Evolutionary conservation across 2,797 vertebrate genomes (phyloP).

Genomic region (Acanthopagrus latus): DNA sequence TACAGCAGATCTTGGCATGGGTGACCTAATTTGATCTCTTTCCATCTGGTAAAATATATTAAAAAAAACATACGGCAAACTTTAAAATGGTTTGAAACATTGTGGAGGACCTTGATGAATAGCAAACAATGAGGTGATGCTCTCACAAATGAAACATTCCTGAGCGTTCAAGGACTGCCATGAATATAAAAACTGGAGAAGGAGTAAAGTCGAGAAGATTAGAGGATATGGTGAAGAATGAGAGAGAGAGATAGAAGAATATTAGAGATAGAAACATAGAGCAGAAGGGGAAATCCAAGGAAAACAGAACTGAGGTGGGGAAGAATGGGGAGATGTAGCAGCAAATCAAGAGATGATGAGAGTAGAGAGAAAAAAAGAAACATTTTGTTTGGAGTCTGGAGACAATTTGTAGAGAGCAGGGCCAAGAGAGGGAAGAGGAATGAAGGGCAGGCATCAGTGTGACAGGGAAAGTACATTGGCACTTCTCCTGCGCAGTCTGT

Average conservation of each 20-base stretch:
- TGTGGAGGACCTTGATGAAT: neutral
- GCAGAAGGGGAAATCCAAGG: neutral
- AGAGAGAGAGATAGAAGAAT: neutral
- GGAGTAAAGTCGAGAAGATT: neutral
- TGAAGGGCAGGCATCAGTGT: conserved; percentile 1
- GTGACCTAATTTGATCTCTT: conserved; percentile 30
- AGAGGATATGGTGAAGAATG: neutral
- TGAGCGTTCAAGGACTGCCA: neutral
- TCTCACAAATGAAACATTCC: conserved; percentile 16
- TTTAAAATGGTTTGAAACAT: conserved; percentile 15
- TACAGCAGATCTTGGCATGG: conserved; percentile 1
- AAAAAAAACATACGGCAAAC: neutral
- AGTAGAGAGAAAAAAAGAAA: conserved; percentile 24
- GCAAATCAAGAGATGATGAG: conserved; percentile 29
- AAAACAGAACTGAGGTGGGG: conserved; percentile 8
- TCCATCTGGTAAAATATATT: conserved; percentile 35
- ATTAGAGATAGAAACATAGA: neutral
- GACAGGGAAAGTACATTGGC: neutral
- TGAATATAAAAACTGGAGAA: neutral
- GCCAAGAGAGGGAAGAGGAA: conserved; percentile 15
- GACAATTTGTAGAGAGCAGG: conserved; percentile 25
- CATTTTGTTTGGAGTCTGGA: conserved; percentile 33
- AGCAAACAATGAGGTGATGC: conserved; percentile 12
- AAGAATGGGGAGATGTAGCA: conserved; percentile 17
- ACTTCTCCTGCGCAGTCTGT: conserved; percentile 7